Conservation (phyloP, 35 echinoderm and acorn worm genomes). For the Apostichopus californicus region DNA sequence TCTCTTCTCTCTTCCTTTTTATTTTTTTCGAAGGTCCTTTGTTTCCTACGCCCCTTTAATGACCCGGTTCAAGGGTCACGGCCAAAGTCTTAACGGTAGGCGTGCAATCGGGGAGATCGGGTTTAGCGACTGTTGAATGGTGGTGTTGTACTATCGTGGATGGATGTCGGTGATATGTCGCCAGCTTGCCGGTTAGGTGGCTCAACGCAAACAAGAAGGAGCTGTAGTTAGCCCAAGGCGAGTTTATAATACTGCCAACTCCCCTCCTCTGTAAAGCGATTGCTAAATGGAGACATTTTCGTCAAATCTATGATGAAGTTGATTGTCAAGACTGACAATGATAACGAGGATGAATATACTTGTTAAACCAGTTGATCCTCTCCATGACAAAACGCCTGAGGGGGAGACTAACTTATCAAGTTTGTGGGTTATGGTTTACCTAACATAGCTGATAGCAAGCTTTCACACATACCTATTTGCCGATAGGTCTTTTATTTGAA, state of each 20-base stretch:
- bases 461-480: background rate
- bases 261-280: background rate
- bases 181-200: conserved; percentile 35
- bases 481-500: no score
- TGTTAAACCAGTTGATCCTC: background rate
- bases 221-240: conserved; percentile 12
- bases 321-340: conserved; percentile 13
- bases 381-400: conserved; percentile 13
- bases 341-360: conserved; percentile 5
- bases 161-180: conserved; percentile 36
- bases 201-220: conserved; percentile 27
- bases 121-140: conserved; percentile 9
- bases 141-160: conserved; percentile 25
- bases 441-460: background rate
- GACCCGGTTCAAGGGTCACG: conserved; percentile 21
- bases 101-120: conserved; percentile 13
- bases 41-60: background rate
- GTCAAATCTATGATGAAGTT: conserved; percentile 25
- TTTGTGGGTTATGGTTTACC: conserved; percentile 14
- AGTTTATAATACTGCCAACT: background rate
- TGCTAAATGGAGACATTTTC: conserved; percentile 47
- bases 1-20: no score
- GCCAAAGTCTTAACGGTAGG: conserved; percentile 31
- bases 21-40: no score
- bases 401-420: conserved; percentile 31